Conservation (phyloP, 2,888 invertebrate genomes). For the Abrostola tripartita region DNA sequence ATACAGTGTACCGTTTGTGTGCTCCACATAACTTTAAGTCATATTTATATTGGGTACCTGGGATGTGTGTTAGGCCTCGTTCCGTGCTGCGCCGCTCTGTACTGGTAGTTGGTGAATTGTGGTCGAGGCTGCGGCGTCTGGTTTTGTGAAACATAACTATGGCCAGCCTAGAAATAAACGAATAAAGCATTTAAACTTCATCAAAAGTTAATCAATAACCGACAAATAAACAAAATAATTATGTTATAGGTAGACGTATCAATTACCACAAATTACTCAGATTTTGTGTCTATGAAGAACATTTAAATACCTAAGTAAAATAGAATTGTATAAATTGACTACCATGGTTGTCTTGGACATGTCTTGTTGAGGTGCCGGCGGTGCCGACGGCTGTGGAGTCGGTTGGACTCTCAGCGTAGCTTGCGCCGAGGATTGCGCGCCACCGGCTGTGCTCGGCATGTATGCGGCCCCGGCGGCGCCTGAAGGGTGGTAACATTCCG, state of each 20-base stretch:
- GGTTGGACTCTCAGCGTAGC: conserved; percentile 74
- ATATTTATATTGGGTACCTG: conserved; percentile 64
- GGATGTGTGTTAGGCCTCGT: conserved; percentile 79
- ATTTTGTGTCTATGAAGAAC: not conserved
- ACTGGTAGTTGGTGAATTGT: conserved; percentile 77
- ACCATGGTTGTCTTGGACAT: conserved; percentile 82
- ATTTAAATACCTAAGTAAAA: not conserved
- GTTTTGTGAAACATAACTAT: conserved; percentile 78
- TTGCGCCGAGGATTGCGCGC: conserved; percentile 73
- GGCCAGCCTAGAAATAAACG: conserved; percentile 74
- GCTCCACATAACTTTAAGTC: no score
- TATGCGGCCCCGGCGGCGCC: conserved; percentile 75
- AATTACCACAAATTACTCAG: no score
- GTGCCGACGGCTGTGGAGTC: conserved; percentile 79
- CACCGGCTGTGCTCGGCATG: conserved; percentile 73
- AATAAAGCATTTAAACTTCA: not conserved
- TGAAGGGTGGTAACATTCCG: conserved; percentile 81
- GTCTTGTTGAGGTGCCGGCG: conserved; percentile 80
- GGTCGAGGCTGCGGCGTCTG: conserved; percentile 75
- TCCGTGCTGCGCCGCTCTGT: conserved; percentile 76
- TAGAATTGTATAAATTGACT: conserved; percentile 24
- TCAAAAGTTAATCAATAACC: not conserved
- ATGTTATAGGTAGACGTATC: no score
- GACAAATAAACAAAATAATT: not conserved
- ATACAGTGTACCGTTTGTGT: no score